Evolutionary conservation across 2,888 invertebrate genomes (phyloP), one percentile per base, ranked within the genome.

Genomic region (Epiblema foenella): DNA sequence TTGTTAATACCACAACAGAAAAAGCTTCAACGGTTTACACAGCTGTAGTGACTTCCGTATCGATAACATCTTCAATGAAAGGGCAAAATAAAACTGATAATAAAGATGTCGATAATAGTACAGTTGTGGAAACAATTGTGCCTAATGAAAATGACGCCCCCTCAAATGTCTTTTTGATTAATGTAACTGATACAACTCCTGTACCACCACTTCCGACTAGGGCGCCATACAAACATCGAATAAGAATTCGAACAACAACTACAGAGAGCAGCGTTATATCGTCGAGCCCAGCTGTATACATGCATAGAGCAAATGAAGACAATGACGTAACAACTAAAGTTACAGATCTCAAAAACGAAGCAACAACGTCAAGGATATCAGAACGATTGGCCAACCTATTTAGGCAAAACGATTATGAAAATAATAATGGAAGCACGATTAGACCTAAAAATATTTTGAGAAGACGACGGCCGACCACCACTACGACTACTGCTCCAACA

Each of bases 11-110:
- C 39, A 91, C 92, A 2, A 93, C 93, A 51, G 90, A 92, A 79
- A 91, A 91, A 77, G 84, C 88, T 51, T 87, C 94, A 9, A 92
- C 93, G 52, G 90, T 94, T 8, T 93, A 93, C 70, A 94, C 94
- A 8, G 94, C 94, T 3, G 94, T 94, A 51, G 94, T 94, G 0
- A 94, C 94, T 39, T 94, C 94, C 52, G 89, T 94, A 18, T 94
- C 94, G 9, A 92, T 94, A 75, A 94, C 94, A 33, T 94, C 94
- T 3, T 93, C 94, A 29, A 89, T 93, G 80, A 93, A 93, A 84
- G 92, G 89, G 8, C 86, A 85, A 71, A 94, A 93, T 75, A 92
- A 87, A 82, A 93, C 93, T 15, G 93, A 93, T 73, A 74, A 75
- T 4, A 86, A 83, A 76, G 89, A 88, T 56, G 63, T 73, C 9